A percentile compares a stretch with the other conserved stretches of the same genome.
Evolutionary conservation across 2,888 invertebrate species (phyloP).

Genomic region (Byasa hedistus): DNA sequence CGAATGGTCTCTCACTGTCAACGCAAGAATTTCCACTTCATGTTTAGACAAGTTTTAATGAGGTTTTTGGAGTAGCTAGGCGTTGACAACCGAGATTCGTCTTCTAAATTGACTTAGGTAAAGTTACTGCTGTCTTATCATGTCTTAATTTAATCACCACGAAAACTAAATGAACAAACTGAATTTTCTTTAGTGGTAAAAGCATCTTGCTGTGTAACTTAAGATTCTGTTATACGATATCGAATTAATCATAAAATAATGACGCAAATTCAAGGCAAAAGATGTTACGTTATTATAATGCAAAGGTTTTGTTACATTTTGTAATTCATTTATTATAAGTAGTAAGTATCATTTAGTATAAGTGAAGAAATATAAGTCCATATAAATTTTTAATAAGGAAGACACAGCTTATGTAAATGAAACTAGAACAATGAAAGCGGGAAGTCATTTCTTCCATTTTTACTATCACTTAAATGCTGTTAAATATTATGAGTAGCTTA

Average conservation of each 20-base stretch:
- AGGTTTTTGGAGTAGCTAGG: slow-evolving; percentile 28
- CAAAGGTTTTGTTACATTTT: no score
- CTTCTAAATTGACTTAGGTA: slow-evolving; percentile 59
- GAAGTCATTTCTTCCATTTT: no score
- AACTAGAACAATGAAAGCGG: no score
- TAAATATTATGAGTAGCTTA: no score
- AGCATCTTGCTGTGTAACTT: slow-evolving; percentile 12
- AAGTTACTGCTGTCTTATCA: slow-evolving; percentile 41
- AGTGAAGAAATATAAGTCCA: no score
- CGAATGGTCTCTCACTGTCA: background rate
- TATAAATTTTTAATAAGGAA: no score
- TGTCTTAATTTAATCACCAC: slow-evolving; percentile 25
- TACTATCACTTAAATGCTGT: no score
- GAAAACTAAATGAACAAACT: slow-evolving; percentile 8
- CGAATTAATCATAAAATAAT: slow-evolving; percentile 1
- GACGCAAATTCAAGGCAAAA: background rate
- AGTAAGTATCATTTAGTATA: no score
- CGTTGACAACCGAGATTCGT: slow-evolving; percentile 42
- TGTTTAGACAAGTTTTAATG: slow-evolving; percentile 28
- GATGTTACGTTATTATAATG: background rate
- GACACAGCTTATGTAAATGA: no score
- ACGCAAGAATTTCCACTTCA: slow-evolving; percentile 4
- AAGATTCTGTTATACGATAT: slow-evolving; percentile 11
- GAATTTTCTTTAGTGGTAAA: slow-evolving; percentile 16
- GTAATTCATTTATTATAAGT: no score